Evolutionary conservation across 1,140 invertebrate genomes (phyloP), one percentile per base, ranked within the genome.

Genomic region (Chironomus tepperi): DNA sequence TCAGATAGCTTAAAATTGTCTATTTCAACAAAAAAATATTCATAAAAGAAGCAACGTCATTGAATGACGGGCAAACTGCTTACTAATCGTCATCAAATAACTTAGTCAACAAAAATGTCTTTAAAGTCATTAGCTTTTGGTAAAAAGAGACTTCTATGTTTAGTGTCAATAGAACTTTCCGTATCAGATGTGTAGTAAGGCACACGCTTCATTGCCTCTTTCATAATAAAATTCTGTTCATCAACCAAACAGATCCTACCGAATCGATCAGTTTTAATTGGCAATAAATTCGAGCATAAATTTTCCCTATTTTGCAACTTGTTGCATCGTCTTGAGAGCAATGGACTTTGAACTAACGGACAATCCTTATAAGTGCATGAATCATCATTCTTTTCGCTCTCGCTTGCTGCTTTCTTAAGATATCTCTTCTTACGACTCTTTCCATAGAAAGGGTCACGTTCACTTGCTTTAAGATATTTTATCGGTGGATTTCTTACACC

Each of bases 401-500:
- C 65, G 7, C 65, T 70, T 19, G 65, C 16, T 18, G 18, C 18
- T 10, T 70, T 70, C 7, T 70, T 70, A 18, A 70, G 19, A 70
- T 70, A 70, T 18, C 65, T 15, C 10, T 70, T 70, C 65, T 70
- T 70, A 18, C 65, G 16, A 70, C 9, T 70, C 9, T 70, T 70
- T 9, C 19, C 47, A 78, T 88, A 87, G 75, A 86, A 82, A 0
- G 86, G 86, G 79, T 89, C 87, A 76, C 88, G 87, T 76, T 88
- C 88, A 75, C 87, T 88, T 78, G 88, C 87, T 47, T 88, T 88
- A 21, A 87, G 78, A 77, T 88, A 89, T 67, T 86, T 83, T 12
- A 84, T 87, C n/a, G 84, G 85, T 73, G 87, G 87, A 74, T 86
- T 83, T 77, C 85, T 85, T 0, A 81, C 84, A 24, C 84, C 84